Conservation (phyloP, 2,113 vertebrate genomes). For the Malaclemys terrapin region DNA sequence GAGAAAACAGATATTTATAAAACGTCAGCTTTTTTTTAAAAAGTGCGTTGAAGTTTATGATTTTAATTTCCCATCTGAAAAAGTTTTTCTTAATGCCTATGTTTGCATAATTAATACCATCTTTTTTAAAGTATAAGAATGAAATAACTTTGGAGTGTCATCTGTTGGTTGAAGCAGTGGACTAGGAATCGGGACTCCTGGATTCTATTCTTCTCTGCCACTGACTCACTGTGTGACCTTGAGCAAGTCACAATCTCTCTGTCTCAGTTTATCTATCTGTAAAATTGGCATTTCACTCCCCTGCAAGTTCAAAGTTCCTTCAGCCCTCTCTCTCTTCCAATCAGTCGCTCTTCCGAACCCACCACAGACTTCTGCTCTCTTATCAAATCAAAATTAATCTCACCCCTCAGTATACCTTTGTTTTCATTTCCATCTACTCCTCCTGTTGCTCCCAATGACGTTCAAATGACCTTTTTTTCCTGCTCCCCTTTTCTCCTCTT, state of each 20-base stretch:
- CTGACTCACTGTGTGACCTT: neutral
- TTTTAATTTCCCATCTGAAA: neutral
- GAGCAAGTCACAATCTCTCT: neutral
- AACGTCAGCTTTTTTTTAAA: neutral
- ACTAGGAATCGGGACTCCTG: neutral
- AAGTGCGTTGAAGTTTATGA: neutral
- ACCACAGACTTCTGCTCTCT: neutral
- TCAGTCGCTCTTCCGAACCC: neutral
- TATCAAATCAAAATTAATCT: neutral
- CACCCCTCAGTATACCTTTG: neutral
- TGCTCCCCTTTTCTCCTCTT: neutral
- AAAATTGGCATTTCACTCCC: neutral
- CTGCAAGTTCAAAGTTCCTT: neutral
- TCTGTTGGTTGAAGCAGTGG: neutral
- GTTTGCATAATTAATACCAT: neutral
- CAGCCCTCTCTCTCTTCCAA: neutral
- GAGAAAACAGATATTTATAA: slow-evolving; percentile 37
- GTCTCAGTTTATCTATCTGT: neutral
- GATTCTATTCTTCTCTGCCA: neutral
- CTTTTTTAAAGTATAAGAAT: neutral
- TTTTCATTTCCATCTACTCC: neutral
- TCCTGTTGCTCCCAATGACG: neutral
- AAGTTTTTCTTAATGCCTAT: slow-evolving; percentile 7
- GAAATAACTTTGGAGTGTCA: neutral
- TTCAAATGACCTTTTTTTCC: neutral